A percentile compares a stretch with the other conserved stretches of the same genome.
Evolutionary conservation across 2,113 vertebrate genomes (phyloP).

Genomic region (Turnix velox): DNA sequence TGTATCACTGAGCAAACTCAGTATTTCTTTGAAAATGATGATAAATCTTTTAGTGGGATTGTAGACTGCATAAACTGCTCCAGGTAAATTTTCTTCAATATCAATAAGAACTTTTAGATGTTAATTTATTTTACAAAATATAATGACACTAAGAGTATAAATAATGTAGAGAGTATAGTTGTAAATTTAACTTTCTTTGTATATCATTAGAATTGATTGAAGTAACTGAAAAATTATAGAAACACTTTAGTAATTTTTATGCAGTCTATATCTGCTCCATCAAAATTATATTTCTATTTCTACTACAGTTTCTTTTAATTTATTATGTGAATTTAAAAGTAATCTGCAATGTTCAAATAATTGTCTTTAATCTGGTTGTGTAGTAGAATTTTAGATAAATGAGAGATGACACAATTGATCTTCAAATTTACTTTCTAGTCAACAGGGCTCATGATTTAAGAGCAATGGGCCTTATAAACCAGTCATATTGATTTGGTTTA

Average conservation of each 20-base stretch:
- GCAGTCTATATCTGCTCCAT: neutral
- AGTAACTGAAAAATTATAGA: neutral
- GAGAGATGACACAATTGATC: neutral
- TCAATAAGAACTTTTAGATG: neutral
- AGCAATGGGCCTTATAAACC: neutral
- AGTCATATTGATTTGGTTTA: neutral
- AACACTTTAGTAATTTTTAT: neutral
- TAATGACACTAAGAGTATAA: neutral
- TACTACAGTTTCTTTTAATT: neutral
- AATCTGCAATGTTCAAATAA: neutral
- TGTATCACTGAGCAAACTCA: constrained; percentile 98
- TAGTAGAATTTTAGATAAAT: neutral
- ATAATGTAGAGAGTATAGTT: too few species aligned
- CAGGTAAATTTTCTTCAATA: constrained; percentile 75
- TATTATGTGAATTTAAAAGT: neutral
- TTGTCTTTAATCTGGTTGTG: neutral
- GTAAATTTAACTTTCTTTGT: neutral
- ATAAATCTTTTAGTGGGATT: constrained; percentile 86
- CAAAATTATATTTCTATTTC: neutral
- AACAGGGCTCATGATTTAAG: neutral
- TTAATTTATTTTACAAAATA: neutral
- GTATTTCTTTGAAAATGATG: constrained; percentile 94
- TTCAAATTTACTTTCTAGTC: neutral
- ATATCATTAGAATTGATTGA: neutral
- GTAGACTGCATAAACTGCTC: constrained; percentile 97